A percentile compares a stretch with the other conserved stretches of the same genome.
These are phyloP conservation scores for Graphium colonna DNA, from an alignment of 2,888 invertebrate species.

Conservation along the genomic window DNA sequence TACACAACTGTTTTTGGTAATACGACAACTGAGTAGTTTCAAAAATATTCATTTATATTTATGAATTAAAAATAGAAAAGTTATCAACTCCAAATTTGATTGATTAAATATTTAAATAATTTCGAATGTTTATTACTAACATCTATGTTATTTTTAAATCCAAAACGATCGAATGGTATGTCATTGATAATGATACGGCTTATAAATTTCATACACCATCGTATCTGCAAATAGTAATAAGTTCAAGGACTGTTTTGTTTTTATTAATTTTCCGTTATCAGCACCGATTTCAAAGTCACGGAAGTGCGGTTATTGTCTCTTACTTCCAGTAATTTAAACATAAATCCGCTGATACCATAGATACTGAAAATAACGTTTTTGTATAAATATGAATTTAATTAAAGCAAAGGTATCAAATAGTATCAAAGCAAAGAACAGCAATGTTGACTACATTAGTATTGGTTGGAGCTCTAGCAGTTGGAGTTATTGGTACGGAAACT, in stretches of 20 bases:
- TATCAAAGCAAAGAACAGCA: not conserved
- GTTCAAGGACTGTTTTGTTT: conserved; percentile 10
- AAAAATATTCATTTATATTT: no score
- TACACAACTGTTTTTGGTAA: no score
- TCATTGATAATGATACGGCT: not conserved
- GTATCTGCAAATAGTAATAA: not conserved
- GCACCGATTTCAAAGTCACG: not conserved
- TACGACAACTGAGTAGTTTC: no score
- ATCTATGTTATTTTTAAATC: no score
- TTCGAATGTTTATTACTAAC: no score
- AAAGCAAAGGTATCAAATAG: not conserved
- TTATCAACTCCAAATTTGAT: no score
- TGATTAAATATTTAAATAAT: no score
- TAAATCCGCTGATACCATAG: not conserved
- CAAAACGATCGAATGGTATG: no score
- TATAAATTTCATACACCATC: not conserved
- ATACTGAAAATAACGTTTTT: not conserved
- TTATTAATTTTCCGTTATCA: not conserved
- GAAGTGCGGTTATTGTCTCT: not conserved
- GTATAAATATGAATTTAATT: not conserved
- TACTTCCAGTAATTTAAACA: not conserved
- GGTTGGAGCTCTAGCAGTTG: not conserved
- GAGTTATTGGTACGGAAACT: not conserved
- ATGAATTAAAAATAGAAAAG: no score
- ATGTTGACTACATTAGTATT: not conserved